Evolutionary conservation across 2,113 vertebrate genomes (phyloP), one percentile per base, ranked within the genome.

Genomic region (Suncus etruscus): DNA sequence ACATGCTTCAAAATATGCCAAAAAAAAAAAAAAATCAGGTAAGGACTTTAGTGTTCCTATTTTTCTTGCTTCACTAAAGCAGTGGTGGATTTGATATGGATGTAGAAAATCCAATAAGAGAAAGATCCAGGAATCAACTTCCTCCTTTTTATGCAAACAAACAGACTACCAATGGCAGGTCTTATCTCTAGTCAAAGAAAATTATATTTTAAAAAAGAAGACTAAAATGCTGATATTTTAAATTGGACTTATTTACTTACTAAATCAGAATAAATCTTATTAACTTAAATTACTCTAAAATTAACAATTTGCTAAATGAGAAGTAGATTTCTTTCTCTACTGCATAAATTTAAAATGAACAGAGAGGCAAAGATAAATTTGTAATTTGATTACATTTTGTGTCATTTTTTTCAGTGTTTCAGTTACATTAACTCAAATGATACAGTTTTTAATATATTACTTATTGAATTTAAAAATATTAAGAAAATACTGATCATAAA

Each of bases 341-440:
- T 75, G 10, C 32, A 68, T 79, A 70, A 18, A 78, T 89, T 76
- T 89, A 77, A 93, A 83, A 83, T 9, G 20, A 32, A 10, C 48
- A 65, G 10, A 8, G n/a, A 7, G 27, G 50, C 48, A 76, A 91
- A 93, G 86, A 88, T 83, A 31, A 90, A 86, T 18, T 86, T 90
- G 39, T 11, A 78, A 69, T 75, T 84, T 84, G 27, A 87, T 78
- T 79, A 25, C 3, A 75, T 79, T 27, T 51, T 39, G 12, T 74
- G 10, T 87, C 54, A 89, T 82, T 94, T 24, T 92, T 89, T 45
- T 54, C 70, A 87, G 8, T 83, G 45, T 68, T 85, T 72, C 87
- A 54, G 79, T 79, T 92, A 65, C 16, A n/a, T 78, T 89, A 83
- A 27, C 24, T 84, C 51, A 87, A n/a, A 69, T 58, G 66, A 83